Base-by-base conservation (phyloP, 2,797 vertebrate genomes). In the Hephaestus fuliginosus region DNA sequence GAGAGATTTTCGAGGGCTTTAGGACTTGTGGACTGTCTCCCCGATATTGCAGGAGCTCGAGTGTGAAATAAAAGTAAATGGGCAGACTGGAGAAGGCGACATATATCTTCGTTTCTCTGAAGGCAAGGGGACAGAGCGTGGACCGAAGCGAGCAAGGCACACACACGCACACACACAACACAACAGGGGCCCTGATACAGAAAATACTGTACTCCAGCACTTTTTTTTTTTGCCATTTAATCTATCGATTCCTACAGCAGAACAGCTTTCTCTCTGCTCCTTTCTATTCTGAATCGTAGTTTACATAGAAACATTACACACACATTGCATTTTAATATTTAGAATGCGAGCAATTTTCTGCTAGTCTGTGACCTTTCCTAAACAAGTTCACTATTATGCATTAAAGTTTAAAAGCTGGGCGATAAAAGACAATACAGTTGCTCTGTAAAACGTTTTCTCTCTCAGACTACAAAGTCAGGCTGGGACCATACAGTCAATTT, bases 11-110 rank as follows among this genome's bases (percentile, higher is more conserved):
- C 62, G 74, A 91, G 87, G 89, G 88, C 88, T 93, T 95, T 88
- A 92, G 90, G 90, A 92, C 88, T 92, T 84, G 80, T 79, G 83
- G 88, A 90, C 92, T 61, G 87, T 86, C 85, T 89, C 86, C 66
- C 76, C 57, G 82, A 93, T 91, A 93, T 86, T 92, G 90, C 89
- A 90, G 91, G 88, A 93, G 89, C 93, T 92, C 77, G 44, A 92
- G 93, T 88, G 86, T 94, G 93, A 95, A 95, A 95, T 93, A 93
- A 94, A 94, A 95, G 91, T 94, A 95, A 94, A 95, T 91, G 87
- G 93, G 89, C 85, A 92, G 90, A 90, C 88, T 87, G 88, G 86
- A 90, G 88, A 90, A 80, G 89, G 91, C 72, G 76, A 94, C 92
- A 94, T 93, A 94, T 88, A 94, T 95, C 91, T 90, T 93, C 75